Evolutionary conservation across 2,797 vertebrate genomes (phyloP).

Genomic region (Mus spretus): DNA sequence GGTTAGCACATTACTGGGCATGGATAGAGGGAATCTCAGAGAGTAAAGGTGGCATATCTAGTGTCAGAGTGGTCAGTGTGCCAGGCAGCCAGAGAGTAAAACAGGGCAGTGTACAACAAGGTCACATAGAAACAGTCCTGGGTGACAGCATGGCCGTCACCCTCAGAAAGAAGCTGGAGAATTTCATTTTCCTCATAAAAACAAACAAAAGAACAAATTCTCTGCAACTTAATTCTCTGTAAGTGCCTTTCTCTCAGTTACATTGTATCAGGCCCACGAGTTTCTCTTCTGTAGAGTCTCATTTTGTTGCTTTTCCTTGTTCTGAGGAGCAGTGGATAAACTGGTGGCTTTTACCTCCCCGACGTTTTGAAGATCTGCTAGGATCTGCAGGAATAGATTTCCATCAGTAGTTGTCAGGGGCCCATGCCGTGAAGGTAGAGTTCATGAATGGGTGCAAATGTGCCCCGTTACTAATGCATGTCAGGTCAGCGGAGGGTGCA

Average conservation of each 20-base stretch:
- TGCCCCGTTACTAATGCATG: neutral
- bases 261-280: neutral
- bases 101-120: too few species aligned
- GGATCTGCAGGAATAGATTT: neutral
- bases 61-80: neutral
- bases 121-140: too few species aligned
- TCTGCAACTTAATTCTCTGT: neutral
- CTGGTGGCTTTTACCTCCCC: neutral
- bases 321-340: neutral
- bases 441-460: neutral
- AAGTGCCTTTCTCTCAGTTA: neutral
- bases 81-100: neutral
- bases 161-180: neutral
- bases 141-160: neutral
- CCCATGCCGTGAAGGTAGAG: neutral
- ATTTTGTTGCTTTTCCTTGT: neutral
- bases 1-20: neutral
- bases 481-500: neutral
- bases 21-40: neutral
- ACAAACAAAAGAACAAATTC: neutral
- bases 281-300: neutral
- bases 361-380: neutral
- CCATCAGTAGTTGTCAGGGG: neutral
- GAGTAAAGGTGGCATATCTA: neutral
- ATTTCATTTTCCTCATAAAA: neutral